Evolutionary conservation across 2,113 vertebrate species (phyloP).

Genomic region (Indicator indicator): DNA sequence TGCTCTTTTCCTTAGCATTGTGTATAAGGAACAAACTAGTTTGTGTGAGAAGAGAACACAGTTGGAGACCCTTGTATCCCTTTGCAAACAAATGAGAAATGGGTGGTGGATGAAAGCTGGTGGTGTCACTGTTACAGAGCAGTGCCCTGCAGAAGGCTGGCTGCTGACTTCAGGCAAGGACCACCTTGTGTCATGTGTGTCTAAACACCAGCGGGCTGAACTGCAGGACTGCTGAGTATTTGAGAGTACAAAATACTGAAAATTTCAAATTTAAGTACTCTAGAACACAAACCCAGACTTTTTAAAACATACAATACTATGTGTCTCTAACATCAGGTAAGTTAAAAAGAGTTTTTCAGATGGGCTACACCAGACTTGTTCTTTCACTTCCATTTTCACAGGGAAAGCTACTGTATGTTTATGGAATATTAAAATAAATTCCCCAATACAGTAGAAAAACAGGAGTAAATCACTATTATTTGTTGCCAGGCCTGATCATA

Average conservation of each 20-base stretch:
- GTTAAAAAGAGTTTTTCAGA: background rate
- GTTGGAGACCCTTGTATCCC: background rate
- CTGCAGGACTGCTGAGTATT: background rate
- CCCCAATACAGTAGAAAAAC: background rate
- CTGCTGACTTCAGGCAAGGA: background rate
- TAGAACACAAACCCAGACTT: background rate
- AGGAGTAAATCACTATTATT: background rate
- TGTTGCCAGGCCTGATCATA: background rate
- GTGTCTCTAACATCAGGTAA: background rate
- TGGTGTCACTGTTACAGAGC: background rate
- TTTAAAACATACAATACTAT: background rate
- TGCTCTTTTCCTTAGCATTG: background rate
- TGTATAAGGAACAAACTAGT: background rate
- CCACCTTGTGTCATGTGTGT: rapidly evolving
- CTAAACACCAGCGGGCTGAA: background rate
- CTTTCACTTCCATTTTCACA: background rate
- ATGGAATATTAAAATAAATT: background rate
- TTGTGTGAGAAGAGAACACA: background rate
- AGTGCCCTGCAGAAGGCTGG: background rate
- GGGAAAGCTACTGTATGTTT: background rate
- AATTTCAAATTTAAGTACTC: background rate
- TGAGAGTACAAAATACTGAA: background rate
- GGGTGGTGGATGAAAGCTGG: background rate
- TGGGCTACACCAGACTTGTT: background rate
- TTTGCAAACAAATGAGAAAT: background rate